A percentile compares a stretch with the other conserved stretches of the same genome.
phyloP scores from a whole-genome alignment of 2,888 invertebrate genomes.

The Chrysopilus asiliformis region DNA sequence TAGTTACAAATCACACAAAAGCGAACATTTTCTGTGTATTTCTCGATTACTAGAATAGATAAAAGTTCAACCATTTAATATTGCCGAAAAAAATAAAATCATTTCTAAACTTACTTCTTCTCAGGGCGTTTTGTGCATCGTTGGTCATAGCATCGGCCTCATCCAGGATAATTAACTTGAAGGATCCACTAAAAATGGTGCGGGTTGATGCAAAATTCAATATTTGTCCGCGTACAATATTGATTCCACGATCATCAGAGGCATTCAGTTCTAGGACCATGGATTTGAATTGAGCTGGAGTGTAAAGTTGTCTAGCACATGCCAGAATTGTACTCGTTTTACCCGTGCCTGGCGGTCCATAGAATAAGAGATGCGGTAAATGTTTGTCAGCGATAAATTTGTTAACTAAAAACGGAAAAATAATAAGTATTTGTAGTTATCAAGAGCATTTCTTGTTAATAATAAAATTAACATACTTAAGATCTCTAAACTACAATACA shows the following conservation, averaged over 20 bases:
- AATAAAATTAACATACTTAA: no score
- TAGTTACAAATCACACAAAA: slow-evolving; percentile 99
- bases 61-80: slow-evolving; percentile 5
- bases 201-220: slow-evolving; percentile 93
- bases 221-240: slow-evolving; percentile 85
- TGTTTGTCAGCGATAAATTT: slow-evolving; percentile 84
- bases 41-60: slow-evolving; percentile 78
- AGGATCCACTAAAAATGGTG: slow-evolving; percentile 85
- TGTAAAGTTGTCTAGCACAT: slow-evolving; percentile 84
- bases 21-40: slow-evolving; percentile 95
- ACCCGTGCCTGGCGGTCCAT: slow-evolving; percentile 97
- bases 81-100: slow-evolving; percentile 1
- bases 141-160: slow-evolving; percentile 99
- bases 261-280: slow-evolving; percentile 95
- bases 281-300: slow-evolving; percentile 77
- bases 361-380: slow-evolving; percentile 89
- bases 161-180: slow-evolving; percentile 91
- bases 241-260: slow-evolving; percentile 96
- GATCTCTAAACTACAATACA: no score
- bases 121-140: slow-evolving; percentile 96
- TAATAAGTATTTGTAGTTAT: background rate
- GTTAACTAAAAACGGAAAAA: slow-evolving; percentile 57
- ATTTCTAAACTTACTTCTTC: slow-evolving; percentile 57
- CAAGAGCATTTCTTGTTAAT: background rate
- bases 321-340: slow-evolving; percentile 97